Conservation (phyloP, 2,113 vertebrate genomes). For the Canis aureus region DNA sequence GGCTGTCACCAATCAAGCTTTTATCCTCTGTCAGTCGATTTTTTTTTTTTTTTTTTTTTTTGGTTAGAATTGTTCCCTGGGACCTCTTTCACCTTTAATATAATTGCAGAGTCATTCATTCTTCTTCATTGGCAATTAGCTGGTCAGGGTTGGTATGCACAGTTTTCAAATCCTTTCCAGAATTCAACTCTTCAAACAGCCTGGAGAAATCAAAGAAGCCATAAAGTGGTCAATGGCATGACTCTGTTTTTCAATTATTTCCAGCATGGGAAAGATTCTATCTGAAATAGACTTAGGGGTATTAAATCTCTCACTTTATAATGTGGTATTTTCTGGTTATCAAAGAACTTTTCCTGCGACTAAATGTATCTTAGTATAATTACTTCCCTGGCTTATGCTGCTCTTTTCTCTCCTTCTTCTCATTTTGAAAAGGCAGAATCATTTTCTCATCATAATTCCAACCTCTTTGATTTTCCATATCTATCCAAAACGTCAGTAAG, state of each 20-base stretch:
- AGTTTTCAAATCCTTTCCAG: conserved; percentile 71
- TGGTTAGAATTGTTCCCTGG: conserved; percentile 19
- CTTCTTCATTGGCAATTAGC: conserved; percentile 64
- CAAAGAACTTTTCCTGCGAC: conserved; percentile 60
- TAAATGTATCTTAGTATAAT: conserved; percentile 47
- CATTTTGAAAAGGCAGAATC: conserved; percentile 59
- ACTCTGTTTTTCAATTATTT: conserved; percentile 64
- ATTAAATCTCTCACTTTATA: conserved; percentile 48
- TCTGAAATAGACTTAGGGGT: conserved; percentile 10
- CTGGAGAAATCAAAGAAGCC: conserved; percentile 67
- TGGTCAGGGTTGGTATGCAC: conserved; percentile 49
- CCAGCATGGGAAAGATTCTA: conserved; percentile 34
- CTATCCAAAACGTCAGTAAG: conserved; percentile 74
- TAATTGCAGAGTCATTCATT: conserved; percentile 71
- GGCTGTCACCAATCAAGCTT: conserved; percentile 61
- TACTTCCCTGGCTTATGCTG: conserved; percentile 35
- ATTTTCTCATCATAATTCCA: conserved; percentile 60
- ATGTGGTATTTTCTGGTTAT: conserved; percentile 57
- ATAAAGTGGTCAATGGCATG: neutral
- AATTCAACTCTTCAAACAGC: conserved; percentile 65
- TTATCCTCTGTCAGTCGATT: conserved; percentile 57
- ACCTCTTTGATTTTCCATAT: conserved; percentile 79
- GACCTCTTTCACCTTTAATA: conserved; percentile 71
- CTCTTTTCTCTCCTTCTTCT: neutral
- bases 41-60: conserved; percentile 58